phyloP scores from a whole-genome alignment of 2,797 vertebrate genomes.

The Cephalopachus bancanus region DNA sequence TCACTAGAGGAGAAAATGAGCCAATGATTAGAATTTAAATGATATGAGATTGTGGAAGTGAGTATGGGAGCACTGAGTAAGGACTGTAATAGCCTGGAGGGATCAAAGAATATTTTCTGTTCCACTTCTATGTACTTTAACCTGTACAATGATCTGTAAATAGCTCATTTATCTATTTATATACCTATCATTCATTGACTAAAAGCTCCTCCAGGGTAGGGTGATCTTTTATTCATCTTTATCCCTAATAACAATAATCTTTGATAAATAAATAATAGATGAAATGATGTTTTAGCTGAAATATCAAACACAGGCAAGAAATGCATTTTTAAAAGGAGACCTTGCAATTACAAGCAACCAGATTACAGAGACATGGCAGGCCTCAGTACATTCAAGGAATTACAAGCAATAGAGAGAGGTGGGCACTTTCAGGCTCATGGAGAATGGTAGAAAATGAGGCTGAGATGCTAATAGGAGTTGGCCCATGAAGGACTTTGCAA shows the following conservation, averaged over 20 bases:
- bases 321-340: background rate
- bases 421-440: background rate
- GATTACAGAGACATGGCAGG: background rate
- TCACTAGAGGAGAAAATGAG: background rate
- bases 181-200: background rate
- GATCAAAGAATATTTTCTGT: background rate
- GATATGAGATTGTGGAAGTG: background rate
- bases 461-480: background rate
- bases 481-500: background rate
- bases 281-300: background rate
- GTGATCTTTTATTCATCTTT: background rate
- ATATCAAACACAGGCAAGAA: background rate
- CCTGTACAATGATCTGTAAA: background rate
- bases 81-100: background rate
- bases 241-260: background rate
- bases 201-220: background rate
- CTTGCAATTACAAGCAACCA: background rate
- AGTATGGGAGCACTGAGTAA: background rate
- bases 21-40: background rate
- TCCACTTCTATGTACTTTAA: background rate
- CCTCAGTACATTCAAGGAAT: background rate
- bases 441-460: background rate
- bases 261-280: background rate
- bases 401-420: background rate
- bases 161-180: background rate